Conservation (phyloP, 2,888 invertebrate species). For the Brachylomia viminalis region DNA sequence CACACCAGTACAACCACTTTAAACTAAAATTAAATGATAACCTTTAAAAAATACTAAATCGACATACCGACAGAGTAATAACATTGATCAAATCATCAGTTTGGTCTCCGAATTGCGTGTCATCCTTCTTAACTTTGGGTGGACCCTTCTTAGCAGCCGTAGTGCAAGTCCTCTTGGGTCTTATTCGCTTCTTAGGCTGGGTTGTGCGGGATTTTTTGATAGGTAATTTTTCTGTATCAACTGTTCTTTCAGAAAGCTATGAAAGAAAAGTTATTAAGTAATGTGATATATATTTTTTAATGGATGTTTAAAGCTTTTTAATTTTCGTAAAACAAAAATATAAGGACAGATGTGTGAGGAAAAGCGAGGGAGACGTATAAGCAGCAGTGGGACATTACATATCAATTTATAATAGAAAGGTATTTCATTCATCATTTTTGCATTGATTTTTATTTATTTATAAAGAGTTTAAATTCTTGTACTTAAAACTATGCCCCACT, state of each 20-base stretch:
- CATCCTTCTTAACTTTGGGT: conserved; percentile 4
- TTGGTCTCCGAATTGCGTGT: conserved; percentile 64
- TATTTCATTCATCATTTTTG: too few relatives aligned
- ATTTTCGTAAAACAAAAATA: too few relatives aligned
- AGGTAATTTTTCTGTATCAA: conserved; percentile 11
- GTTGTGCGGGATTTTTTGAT: conserved; percentile 32
- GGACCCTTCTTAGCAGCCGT: conserved; percentile 30
- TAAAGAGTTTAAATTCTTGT: too few relatives aligned
- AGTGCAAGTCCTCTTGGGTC: conserved; percentile 68
- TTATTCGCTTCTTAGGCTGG: conserved; percentile 68
- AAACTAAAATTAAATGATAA: not conserved
- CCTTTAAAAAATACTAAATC: not conserved
- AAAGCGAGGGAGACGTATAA: too few relatives aligned
- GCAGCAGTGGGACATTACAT: too few relatives aligned
- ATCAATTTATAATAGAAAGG: too few relatives aligned
- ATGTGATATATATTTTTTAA: too few relatives aligned
- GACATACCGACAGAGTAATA: conserved; percentile 75
- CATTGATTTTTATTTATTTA: too few relatives aligned
- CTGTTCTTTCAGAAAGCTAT: conserved; percentile 30
- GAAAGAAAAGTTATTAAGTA: not conserved
- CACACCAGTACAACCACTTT: not conserved
- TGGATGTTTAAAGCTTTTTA: too few relatives aligned
- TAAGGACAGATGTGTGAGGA: too few relatives aligned
- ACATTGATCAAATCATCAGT: conserved; percentile 77
- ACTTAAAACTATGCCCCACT: too few relatives aligned